A percentile compares a stretch with the other conserved stretches of the same genome.
Conservation (phyloP, 2,888 invertebrate species). For the Dryobota labecula region DNA sequence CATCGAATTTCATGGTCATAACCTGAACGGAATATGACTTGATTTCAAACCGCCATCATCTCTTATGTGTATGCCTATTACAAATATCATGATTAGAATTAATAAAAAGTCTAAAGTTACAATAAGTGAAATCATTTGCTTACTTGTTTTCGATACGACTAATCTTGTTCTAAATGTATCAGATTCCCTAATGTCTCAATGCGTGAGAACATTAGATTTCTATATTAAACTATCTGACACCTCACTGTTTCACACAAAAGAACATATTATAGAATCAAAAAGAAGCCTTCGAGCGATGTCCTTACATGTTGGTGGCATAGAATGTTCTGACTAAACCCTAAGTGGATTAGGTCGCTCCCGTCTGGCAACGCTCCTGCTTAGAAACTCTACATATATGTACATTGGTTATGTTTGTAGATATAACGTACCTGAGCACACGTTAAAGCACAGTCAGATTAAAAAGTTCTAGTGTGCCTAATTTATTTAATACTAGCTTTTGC, state of each 20-base stretch:
- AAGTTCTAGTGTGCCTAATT: too few species aligned
- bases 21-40: conserved; percentile 27
- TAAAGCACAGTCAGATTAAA: too few species aligned
- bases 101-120: conserved; percentile 41
- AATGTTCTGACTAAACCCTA: background rate
- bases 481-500: too few species aligned
- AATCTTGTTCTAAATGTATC: conserved; percentile 1
- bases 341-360: too few species aligned
- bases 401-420: too few species aligned
- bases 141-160: conserved; percentile 9
- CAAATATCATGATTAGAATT: conserved; percentile 6
- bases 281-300: background rate
- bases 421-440: too few species aligned
- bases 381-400: too few species aligned
- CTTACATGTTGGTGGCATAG: background rate
- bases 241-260: background rate
- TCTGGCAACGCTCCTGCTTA: too few species aligned
- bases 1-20: conserved; percentile 53
- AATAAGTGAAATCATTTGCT: conserved; percentile 12
- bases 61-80: conserved; percentile 14
- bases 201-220: background rate
- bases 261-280: background rate
- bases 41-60: conserved; percentile 27
- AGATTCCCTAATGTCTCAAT: background rate
- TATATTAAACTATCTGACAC: background rate